These are phyloP conservation scores for Amphiprion ocellaris DNA, from an alignment of 2,113 vertebrate species.

Conservation along the genomic window DNA sequence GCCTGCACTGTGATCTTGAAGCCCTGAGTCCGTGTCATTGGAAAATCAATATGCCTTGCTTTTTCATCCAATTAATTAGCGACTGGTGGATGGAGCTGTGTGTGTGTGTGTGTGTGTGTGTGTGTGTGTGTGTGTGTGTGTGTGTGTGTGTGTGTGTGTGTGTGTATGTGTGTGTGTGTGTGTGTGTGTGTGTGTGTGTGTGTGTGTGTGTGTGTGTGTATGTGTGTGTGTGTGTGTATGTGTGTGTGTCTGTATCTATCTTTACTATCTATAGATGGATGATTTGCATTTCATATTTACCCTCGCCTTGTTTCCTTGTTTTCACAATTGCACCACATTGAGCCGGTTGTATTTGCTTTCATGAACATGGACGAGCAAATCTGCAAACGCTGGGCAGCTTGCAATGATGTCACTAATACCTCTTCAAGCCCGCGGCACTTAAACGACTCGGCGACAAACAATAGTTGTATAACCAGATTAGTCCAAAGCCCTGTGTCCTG, in stretches of 20 bases:
- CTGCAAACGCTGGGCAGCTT: constrained; percentile 53
- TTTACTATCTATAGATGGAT: constrained; percentile 19
- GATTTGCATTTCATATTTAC: constrained; percentile 24
- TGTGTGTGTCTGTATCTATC: constrained; percentile 8
- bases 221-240: constrained; percentile 36
- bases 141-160: constrained; percentile 37
- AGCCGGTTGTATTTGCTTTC: constrained; percentile 29
- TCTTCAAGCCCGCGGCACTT: constrained; percentile 45
- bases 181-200: constrained; percentile 20
- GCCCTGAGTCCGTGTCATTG: constrained; percentile 73
- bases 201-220: constrained; percentile 37
- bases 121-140: constrained; percentile 36
- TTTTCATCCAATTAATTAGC: constrained; percentile 83
- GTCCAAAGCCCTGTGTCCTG: constrained; percentile 64
- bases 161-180: constrained; percentile 34
- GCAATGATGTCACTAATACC: constrained; percentile 70
- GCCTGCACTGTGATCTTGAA: constrained; percentile 71
- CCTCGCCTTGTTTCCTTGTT: constrained; percentile 4
- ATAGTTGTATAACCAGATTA: constrained; percentile 77
- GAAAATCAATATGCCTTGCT: constrained; percentile 79
- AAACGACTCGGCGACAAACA: constrained; percentile 60
- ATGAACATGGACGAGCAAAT: constrained; percentile 31
- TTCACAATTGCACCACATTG: background rate
- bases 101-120: constrained; percentile 37
- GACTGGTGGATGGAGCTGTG: constrained; percentile 62